Conservation (phyloP, 2,113 vertebrate species). For the Actenoides hombroni region DNA sequence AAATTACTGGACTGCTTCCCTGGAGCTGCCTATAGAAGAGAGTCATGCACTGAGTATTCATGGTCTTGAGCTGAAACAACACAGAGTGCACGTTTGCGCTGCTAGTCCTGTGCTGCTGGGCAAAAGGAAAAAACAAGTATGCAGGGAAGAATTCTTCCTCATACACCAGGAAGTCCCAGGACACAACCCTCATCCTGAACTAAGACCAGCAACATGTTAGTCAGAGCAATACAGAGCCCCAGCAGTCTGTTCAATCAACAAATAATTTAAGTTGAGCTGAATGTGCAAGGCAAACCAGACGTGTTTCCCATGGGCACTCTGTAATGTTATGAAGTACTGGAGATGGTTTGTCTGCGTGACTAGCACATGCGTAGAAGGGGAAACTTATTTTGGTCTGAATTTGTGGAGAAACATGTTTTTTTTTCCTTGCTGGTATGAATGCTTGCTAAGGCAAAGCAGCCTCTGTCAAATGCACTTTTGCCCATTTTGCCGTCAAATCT, state of each 20-base stretch:
- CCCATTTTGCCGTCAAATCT: not conserved
- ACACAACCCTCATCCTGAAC: not conserved
- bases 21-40: not conserved
- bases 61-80: not conserved
- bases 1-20: not conserved
- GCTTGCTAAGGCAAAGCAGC: not conserved
- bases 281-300: not conserved
- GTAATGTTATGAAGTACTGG: not conserved
- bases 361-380: not conserved
- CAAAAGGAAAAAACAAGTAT: not conserved
- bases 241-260: not conserved
- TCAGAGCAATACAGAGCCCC: not conserved
- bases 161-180: not conserved
- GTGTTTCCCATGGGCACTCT: not conserved
- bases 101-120: not conserved
- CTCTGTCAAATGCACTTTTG: not conserved
- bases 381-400: not conserved
- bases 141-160: not conserved
- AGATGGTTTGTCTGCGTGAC: not conserved
- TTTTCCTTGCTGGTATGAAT: not conserved
- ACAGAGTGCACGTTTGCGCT: not conserved
- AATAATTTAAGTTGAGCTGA: not conserved
- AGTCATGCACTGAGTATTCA: not conserved
- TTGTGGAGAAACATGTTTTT: not conserved
- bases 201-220: not conserved